phyloP scores from a whole-genome alignment of 2,888 invertebrate species.

The Nymphalis urticae region DNA sequence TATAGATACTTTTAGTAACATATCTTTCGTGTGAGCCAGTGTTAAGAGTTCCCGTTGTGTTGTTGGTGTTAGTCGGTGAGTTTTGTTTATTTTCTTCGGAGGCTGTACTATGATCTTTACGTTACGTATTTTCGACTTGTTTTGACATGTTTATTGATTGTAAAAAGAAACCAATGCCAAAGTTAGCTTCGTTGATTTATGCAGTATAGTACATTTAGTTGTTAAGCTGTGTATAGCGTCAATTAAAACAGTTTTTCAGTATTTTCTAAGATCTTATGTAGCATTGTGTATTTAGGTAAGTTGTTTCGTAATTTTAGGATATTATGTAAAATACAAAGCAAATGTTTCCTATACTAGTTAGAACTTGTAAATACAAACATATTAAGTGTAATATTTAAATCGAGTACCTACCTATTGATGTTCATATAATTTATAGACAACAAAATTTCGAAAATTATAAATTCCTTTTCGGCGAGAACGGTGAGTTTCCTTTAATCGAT shows the following conservation, averaged over 20 bases:
- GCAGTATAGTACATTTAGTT: constrained; percentile 67
- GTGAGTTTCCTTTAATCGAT: constrained; percentile 77
- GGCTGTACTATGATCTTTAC: constrained; percentile 59
- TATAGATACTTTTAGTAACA: constrained; percentile 67
- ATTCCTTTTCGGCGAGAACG: constrained; percentile 61
- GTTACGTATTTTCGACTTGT: constrained; percentile 66
- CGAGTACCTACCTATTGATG: constrained; percentile 78
- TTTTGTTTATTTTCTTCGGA: constrained; percentile 61
- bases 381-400: constrained; percentile 70
- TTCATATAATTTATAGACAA: constrained; percentile 70
- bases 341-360: constrained; percentile 80
- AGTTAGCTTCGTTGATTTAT: constrained; percentile 80
- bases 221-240: constrained; percentile 81
- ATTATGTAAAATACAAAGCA: constrained; percentile 74
- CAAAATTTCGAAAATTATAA: constrained; percentile 58
- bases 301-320: constrained; percentile 75
- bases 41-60: constrained; percentile 65
- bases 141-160: constrained; percentile 77
- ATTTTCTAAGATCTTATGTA: constrained; percentile 77
- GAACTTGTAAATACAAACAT: constrained; percentile 70
- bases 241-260: constrained; percentile 77
- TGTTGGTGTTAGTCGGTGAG: constrained; percentile 70
- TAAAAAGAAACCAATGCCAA: constrained; percentile 80
- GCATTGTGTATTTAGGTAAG: constrained; percentile 67
- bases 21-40: constrained; percentile 69